phyloP scores from a whole-genome alignment of 2,113 vertebrate species.

The Callipepla californica region DNA sequence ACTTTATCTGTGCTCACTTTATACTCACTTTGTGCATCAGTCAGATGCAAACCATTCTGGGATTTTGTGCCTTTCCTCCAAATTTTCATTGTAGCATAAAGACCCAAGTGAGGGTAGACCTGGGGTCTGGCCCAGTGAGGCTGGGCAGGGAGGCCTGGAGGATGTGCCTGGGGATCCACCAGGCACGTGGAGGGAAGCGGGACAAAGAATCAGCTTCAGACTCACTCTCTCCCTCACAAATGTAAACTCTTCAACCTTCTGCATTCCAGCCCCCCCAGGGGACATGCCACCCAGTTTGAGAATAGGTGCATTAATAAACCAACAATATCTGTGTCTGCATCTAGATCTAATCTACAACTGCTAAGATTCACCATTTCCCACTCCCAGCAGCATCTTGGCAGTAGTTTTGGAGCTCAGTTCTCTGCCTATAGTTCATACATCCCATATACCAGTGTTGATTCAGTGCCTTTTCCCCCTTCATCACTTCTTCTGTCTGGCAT shows the following conservation, averaged over 20 bases:
- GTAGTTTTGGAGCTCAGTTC: constrained; percentile 11
- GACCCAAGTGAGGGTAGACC: not conserved
- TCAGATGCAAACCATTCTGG: not conserved
- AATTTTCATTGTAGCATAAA: not conserved
- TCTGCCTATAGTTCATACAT: constrained; percentile 19
- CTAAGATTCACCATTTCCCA: constrained; percentile 23
- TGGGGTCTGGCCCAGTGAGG: rapidly evolving
- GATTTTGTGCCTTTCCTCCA: not conserved
- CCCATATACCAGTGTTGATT: rapidly evolving
- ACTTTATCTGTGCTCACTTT: too few species aligned
- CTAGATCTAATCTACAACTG: constrained; percentile 57
- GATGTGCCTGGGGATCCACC: not conserved
- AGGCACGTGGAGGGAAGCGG: not conserved
- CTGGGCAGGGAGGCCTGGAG: rapidly evolving
- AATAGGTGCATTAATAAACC: constrained; percentile 31
- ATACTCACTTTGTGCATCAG: not conserved
- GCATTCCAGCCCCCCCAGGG: not conserved
- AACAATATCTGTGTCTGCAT: constrained; percentile 52
- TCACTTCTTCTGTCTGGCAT: not conserved
- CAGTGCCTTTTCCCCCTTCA: rapidly evolving
- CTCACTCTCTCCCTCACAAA: not conserved
- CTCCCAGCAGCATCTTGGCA: constrained; percentile 35
- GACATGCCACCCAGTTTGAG: constrained; percentile 59
- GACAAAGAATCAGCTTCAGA: not conserved
- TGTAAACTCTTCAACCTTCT: constrained; percentile 63